Conservation (phyloP, 2,888 invertebrate genomes). For the Spilosoma lubricipeda region DNA sequence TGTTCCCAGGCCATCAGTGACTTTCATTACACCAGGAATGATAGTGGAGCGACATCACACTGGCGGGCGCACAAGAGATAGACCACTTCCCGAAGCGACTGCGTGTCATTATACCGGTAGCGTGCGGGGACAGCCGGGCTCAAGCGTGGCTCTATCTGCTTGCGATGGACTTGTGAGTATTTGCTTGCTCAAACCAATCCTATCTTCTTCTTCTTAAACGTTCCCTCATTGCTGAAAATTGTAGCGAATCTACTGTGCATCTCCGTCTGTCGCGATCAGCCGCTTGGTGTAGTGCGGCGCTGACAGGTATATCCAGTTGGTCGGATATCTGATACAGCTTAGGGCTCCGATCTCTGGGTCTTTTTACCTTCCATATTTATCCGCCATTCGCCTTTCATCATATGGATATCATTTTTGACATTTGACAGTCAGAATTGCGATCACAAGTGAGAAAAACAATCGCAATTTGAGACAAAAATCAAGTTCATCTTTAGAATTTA, state of each 20-base stretch:
- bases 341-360: too few species aligned
- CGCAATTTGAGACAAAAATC: not conserved
- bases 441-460: not conserved
- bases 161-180: constrained; percentile 93
- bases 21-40: constrained; percentile 89
- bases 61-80: constrained; percentile 81
- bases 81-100: constrained; percentile 81
- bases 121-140: constrained; percentile 89
- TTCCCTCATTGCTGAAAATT: too few species aligned
- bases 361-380: not conserved
- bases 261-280: too few species aligned
- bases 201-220: not conserved
- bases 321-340: too few species aligned
- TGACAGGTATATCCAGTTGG: too few species aligned
- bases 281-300: too few species aligned
- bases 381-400: not conserved
- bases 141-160: constrained; percentile 92
- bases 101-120: constrained; percentile 93
- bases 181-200: not conserved
- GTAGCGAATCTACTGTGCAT: too few species aligned
- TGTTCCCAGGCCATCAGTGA: constrained; percentile 86
- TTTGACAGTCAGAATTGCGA: not conserved
- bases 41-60: constrained; percentile 89
- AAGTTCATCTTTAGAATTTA: not conserved
- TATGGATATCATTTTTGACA: too few species aligned